Base-by-base conservation (phyloP, 2,888 invertebrate species). In the Leucoptera coffeella region DNA sequence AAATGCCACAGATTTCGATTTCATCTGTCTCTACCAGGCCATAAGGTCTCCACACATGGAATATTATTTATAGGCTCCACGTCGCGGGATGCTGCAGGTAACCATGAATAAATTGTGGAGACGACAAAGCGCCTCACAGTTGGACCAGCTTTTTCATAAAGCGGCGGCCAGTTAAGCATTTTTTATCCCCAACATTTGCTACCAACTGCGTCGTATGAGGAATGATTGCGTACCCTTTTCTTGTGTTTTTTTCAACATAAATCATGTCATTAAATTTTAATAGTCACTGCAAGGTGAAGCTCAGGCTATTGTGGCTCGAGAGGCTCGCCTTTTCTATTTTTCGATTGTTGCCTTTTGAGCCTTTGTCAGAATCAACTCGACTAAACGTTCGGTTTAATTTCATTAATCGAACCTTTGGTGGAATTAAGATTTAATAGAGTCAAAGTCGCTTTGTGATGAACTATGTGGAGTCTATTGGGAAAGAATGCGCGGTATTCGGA, bases 241-340 rank as follows among this genome's bases (percentile, higher is more conserved):
- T 59, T 57, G 50, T 48, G 54, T 44, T 59, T 61, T 61, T 56
- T 51, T 52, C 45, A 45, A 53, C 54, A 67, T 69, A 69, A 65
- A 69, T 69, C 69, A 69, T 67, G 65, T 69, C 69, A 67, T 67
- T 69, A 67, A 65, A 65, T 60, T 65, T 67, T 69, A 67, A 69
- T 67, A 69, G 69, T 69, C 69, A 69, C 61, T 49, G 56, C 44
- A 43, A 42, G 50, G 52, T 49, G 43, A 42, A 43, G 42, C 42
- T 65, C 67, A 67, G 67, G 46, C 64, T 47, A 65, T 69, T 65
- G 65, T 67, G 39, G 39, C 37, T 45, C 50, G 46, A 35, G 38
- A 50, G 57, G 46, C 55, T 41, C 50, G 54, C 55, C 47, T 64
- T 62, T 62, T 62, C 59, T 44, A 54, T n/a, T n/a, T n/a, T 46